A percentile compares a stretch with the other conserved stretches of the same genome.
These are phyloP conservation scores for Drosophila sp. DNA, from an alignment of 1,140 invertebrate genomes.

Conservation along the genomic window DNA sequence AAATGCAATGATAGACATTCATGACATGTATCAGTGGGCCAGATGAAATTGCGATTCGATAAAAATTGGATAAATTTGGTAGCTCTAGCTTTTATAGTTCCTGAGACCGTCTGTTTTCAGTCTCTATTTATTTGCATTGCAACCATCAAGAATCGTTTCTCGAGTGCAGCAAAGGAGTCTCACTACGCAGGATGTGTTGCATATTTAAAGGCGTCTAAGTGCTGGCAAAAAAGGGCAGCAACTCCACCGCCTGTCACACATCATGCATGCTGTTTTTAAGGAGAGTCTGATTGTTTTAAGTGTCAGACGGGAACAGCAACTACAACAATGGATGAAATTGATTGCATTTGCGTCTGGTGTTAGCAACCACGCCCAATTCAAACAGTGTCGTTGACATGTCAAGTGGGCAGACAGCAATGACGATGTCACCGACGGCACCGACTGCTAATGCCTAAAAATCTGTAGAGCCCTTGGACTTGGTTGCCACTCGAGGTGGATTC, in stretches of 20 bases:
- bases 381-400: constrained; percentile 66
- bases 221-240: constrained; percentile 65
- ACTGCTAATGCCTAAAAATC: constrained; percentile 73
- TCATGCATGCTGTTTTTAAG: constrained; percentile 76
- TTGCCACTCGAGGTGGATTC: constrained; percentile 39
- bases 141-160: constrained; percentile 47
- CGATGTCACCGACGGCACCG: constrained; percentile 21
- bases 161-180: constrained; percentile 41
- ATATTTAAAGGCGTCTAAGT: constrained; percentile 79
- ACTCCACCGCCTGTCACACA: constrained; percentile 51
- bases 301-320: constrained; percentile 41
- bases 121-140: no score
- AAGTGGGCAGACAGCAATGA: constrained; percentile 45
- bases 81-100: no score
- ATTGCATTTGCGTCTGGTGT: constrained; percentile 69
- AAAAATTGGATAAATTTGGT: no score
- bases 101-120: no score
- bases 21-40: no score
- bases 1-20: no score
- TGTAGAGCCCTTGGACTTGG: constrained; percentile 67
- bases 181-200: constrained; percentile 56
- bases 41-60: no score
- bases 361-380: constrained; percentile 42
- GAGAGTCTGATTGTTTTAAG: constrained; percentile 68
- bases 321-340: constrained; percentile 51